Conservation (phyloP, 1,140 invertebrate species). For the Scylla paramamosain region DNA sequence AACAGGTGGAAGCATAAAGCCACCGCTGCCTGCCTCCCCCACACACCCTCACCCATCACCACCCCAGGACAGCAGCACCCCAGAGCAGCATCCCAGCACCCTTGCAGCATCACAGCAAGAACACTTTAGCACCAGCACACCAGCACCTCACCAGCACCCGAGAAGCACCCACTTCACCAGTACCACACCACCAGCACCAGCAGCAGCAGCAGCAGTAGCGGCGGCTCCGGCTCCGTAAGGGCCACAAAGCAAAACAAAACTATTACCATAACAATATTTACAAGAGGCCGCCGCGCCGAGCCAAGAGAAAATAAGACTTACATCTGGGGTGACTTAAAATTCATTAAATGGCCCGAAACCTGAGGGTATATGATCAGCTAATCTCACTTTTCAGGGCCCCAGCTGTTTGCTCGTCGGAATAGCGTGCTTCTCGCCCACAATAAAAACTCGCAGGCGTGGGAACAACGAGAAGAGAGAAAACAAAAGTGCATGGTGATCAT, state of each 20-base stretch:
- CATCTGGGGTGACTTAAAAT: constrained; percentile 72
- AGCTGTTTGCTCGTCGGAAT: constrained; percentile 70
- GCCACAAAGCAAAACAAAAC: constrained; percentile 71
- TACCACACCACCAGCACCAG: not conserved
- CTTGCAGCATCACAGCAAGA: too few relatives aligned
- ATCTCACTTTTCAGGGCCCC: constrained; percentile 69
- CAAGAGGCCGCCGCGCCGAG: constrained; percentile 49
- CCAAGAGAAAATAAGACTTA: constrained; percentile 62
- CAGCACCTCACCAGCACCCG: too few relatives aligned
- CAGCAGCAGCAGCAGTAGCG: not conserved
- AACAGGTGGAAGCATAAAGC: not conserved
- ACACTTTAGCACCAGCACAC: too few relatives aligned
- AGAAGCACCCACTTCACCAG: too few relatives aligned
- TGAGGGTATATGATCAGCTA: constrained; percentile 69
- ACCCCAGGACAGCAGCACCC: too few relatives aligned
- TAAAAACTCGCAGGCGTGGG: constrained; percentile 59
- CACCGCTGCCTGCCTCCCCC: not conserved
- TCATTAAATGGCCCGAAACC: constrained; percentile 70
- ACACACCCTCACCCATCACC: not conserved
- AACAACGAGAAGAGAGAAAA: constrained; percentile 68
- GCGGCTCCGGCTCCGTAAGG: not conserved
- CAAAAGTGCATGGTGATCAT: constrained; percentile 72
- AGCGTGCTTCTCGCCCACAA: constrained; percentile 63
- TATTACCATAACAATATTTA: constrained; percentile 71
- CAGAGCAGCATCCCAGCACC: too few relatives aligned